A percentile compares a stretch with the other conserved stretches of the same genome.
Evolutionary conservation across 2,888 invertebrate genomes (phyloP).

Genomic region (Lepas anatifera): DNA sequence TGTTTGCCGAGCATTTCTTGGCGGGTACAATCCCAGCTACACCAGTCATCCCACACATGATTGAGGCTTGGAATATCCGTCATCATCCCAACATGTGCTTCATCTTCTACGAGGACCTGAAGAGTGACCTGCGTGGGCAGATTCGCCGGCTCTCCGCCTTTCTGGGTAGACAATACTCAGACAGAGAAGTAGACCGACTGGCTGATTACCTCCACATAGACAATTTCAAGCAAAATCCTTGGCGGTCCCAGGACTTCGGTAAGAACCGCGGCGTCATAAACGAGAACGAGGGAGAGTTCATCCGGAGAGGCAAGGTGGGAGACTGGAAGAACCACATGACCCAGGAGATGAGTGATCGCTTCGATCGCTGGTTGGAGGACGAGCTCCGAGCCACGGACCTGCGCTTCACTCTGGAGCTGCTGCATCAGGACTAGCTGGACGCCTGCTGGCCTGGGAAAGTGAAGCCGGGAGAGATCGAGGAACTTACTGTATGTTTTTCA

Average conservation of each 20-base stretch:
- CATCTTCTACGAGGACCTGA: constrained; percentile 8
- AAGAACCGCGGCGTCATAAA: not conserved
- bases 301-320: not conserved
- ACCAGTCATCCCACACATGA: constrained; percentile 6
- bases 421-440: not conserved
- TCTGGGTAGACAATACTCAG: constrained; percentile 9
- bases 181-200: constrained; percentile 2
- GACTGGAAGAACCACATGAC: constrained; percentile 7
- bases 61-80: not conserved
- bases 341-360: not conserved
- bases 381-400: not conserved
- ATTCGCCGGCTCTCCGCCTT: not conserved
- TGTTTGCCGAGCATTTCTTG: not conserved
- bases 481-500: too few species aligned
- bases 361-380: not conserved
- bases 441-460: too few species aligned
- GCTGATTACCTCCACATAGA: constrained; percentile 17
- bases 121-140: constrained; percentile 8
- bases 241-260: not conserved
- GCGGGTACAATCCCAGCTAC: not conserved
- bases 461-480: too few species aligned
- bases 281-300: not conserved
- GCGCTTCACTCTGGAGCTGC: not conserved
- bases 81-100: constrained; percentile 9
- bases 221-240: constrained; percentile 16